These are phyloP conservation scores for Sinopyrophorus schimmeli DNA, from an alignment of 2,888 invertebrate genomes.

Conservation along the genomic window DNA sequence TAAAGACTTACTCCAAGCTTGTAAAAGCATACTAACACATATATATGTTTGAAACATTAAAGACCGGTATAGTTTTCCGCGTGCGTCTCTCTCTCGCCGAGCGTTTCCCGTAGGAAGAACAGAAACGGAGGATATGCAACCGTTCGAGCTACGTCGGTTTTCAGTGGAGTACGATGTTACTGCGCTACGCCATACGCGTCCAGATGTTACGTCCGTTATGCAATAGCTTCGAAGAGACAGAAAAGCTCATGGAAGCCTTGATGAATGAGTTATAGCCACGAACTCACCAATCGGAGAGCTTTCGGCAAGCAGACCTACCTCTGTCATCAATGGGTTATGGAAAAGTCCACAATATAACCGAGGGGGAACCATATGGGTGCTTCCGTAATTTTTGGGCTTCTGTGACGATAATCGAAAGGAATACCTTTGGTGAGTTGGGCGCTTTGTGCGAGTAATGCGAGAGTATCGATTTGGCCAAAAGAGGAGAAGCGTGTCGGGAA, in stretches of 20 bases:
- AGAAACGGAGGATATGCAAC: slow-evolving; percentile 37
- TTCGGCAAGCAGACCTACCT: slow-evolving; percentile 65
- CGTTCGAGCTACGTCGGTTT: slow-evolving; percentile 26
- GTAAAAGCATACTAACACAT: slow-evolving; percentile 48
- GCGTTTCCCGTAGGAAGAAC: slow-evolving; percentile 19
- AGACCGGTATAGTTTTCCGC: slow-evolving; percentile 22
- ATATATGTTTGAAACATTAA: slow-evolving; percentile 38
- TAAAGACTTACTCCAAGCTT: slow-evolving; percentile 41
- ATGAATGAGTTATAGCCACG: slow-evolving; percentile 51
- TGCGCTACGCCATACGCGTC: slow-evolving; percentile 39
- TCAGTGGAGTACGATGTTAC: slow-evolving; percentile 18
- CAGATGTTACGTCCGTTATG: slow-evolving; percentile 34
- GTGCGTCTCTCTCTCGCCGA: slow-evolving; percentile 26
- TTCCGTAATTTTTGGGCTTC: slow-evolving; percentile 6
- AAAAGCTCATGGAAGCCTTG: slow-evolving; percentile 42
- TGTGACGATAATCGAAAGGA: not conserved
- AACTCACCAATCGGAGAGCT: slow-evolving; percentile 64
- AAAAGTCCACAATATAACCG: slow-evolving; percentile 60
- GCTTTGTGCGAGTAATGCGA: not conserved
- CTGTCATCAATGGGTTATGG: slow-evolving; percentile 74
- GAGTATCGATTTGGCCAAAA: not conserved
- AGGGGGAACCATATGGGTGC: slow-evolving; percentile 40
- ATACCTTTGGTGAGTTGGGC: not conserved
- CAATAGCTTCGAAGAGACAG: slow-evolving; percentile 39
- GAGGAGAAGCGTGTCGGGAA: slow-evolving; percentile 1